These are phyloP conservation scores for Blastobasis lacticolella DNA, from an alignment of 2,888 invertebrate species.

Conservation along the genomic window DNA sequence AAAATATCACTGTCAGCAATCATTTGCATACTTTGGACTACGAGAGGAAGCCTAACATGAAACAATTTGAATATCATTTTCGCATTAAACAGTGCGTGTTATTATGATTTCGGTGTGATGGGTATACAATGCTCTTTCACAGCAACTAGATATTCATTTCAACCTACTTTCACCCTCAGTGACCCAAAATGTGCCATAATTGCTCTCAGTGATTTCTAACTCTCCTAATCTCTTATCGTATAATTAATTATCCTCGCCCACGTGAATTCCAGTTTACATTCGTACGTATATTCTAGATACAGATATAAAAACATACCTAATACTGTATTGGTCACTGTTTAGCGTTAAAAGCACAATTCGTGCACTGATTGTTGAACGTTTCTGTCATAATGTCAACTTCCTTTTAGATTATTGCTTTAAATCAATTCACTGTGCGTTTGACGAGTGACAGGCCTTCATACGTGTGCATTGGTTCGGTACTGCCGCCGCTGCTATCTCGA, in stretches of 20 bases:
- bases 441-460: conserved; percentile 39
- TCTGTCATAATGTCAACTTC: background rate
- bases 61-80: background rate
- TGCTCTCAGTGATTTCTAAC: too few relatives aligned
- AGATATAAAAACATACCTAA: too few relatives aligned
- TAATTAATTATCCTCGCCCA: too few relatives aligned
- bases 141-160: too few relatives aligned
- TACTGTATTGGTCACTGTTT: too few relatives aligned
- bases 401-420: conserved; percentile 23
- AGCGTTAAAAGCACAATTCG: too few relatives aligned
- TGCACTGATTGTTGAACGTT: background rate
- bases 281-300: too few relatives aligned
- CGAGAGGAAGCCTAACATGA: background rate
- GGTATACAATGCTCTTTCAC: too few relatives aligned
- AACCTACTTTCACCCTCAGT: too few relatives aligned
- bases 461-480: conserved; percentile 27
- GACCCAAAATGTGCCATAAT: too few relatives aligned
- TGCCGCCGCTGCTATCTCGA: conserved; percentile 51
- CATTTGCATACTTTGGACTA: background rate
- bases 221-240: too few relatives aligned
- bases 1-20: background rate
- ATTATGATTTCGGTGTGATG: background rate
- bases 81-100: background rate
- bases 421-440: conserved; percentile 49
- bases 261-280: too few relatives aligned